Evolutionary conservation across 2,888 invertebrate species (phyloP).

Genomic region (Ennomos erosarius): DNA sequence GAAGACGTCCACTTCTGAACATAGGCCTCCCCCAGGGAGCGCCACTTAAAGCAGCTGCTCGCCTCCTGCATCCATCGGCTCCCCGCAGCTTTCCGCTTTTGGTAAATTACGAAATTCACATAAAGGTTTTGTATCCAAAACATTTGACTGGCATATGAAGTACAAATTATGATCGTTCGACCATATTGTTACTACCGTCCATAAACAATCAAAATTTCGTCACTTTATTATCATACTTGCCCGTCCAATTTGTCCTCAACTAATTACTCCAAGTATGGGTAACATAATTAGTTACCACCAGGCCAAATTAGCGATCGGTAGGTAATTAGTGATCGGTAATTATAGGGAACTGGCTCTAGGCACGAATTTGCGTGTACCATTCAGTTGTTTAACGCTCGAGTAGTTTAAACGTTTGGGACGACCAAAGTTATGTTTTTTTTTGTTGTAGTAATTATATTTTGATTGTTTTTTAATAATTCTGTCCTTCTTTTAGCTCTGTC

Average conservation of each 20-base stretch:
- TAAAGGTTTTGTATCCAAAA: no score
- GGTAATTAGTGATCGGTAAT: slow-evolving; percentile 18
- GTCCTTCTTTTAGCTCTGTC: not conserved
- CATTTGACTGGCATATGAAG: no score
- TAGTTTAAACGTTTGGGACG: slow-evolving; percentile 3
- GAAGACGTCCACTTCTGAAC: no score
- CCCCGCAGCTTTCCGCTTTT: no score
- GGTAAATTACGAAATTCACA: no score
- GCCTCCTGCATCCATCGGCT: no score
- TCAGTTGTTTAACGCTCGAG: slow-evolving; percentile 12
- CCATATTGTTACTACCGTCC: no score
- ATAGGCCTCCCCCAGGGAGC: no score
- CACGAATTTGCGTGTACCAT: slow-evolving; percentile 25
- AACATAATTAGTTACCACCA: not conserved
- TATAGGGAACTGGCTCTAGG: slow-evolving; percentile 16
- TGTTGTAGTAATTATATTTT: slow-evolving; percentile 3
- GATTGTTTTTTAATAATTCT: not conserved
- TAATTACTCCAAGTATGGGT: not conserved
- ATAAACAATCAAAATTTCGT: no score
- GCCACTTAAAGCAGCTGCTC: no score
- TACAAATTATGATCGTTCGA: no score
- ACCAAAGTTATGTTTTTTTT: slow-evolving; percentile 10
- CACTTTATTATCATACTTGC: not conserved
- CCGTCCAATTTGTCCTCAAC: slow-evolving; percentile 8
- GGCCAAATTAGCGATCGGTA: slow-evolving; percentile 16